Evolutionary conservation across 2,797 vertebrate genomes (phyloP).

Genomic region (Platalea minor): DNA sequence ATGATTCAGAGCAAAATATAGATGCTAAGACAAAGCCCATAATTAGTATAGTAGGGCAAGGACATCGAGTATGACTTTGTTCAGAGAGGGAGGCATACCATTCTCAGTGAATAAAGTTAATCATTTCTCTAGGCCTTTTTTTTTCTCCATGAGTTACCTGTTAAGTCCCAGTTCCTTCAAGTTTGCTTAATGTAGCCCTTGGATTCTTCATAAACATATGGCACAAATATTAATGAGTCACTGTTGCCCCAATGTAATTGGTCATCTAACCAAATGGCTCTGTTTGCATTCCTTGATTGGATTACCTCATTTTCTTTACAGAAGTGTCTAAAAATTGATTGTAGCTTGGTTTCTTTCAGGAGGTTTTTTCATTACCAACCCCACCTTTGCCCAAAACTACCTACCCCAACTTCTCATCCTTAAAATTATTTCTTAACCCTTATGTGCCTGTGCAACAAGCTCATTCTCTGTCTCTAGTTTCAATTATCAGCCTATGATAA

Average conservation of each 20-base stretch:
- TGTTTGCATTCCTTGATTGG: slow-evolving; percentile 65
- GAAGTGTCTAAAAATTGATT: slow-evolving; percentile 64
- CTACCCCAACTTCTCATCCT: neutral
- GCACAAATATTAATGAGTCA: slow-evolving; percentile 62
- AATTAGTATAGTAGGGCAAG: neutral
- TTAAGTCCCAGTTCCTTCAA: slow-evolving; percentile 36
- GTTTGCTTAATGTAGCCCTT: slow-evolving; percentile 43
- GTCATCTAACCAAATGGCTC: slow-evolving; percentile 65
- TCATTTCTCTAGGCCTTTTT: slow-evolving; percentile 1
- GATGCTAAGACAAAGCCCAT: neutral
- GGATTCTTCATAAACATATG: slow-evolving; percentile 64
- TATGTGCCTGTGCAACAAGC: neutral
- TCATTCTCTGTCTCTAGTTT: neutral
- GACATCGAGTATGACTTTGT: slow-evolving; percentile 25
- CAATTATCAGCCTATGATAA: neutral
- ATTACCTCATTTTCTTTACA: slow-evolving; percentile 65
- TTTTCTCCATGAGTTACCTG: slow-evolving; percentile 30
- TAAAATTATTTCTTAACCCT: slow-evolving; percentile 42
- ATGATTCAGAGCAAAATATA: neutral
- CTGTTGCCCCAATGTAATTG: slow-evolving; percentile 48
- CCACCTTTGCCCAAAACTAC: slow-evolving; percentile 30
- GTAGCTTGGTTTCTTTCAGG: slow-evolving; percentile 15
- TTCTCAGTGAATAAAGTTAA: slow-evolving; percentile 28
- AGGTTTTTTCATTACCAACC: slow-evolving; percentile 41
- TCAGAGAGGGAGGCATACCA: neutral